These are phyloP conservation scores for Geotrupes spiniger DNA, from an alignment of 2,888 invertebrate genomes.

Conservation along the genomic window DNA sequence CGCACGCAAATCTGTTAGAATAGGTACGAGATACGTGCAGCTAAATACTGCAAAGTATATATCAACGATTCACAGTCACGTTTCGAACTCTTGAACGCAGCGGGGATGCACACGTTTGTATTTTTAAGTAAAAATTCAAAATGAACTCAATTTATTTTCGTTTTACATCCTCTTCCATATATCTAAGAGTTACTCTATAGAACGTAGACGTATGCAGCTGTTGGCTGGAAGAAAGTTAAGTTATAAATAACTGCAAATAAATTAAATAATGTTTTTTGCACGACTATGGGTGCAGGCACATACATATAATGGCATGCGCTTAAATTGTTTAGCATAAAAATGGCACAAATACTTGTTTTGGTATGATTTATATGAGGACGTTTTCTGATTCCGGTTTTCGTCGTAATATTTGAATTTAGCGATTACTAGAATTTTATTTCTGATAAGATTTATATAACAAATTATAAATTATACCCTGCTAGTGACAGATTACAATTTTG, in stretches of 20 bases:
- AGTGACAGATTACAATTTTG: too few relatives aligned
- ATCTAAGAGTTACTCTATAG: slow-evolving; percentile 7
- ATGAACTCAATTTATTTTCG: slow-evolving; percentile 29
- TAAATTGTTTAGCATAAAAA: too few relatives aligned
- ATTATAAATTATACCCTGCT: too few relatives aligned
- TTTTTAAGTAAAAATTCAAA: slow-evolving; percentile 28
- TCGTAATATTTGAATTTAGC: too few relatives aligned
- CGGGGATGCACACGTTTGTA: slow-evolving; percentile 29
- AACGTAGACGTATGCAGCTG: slow-evolving; percentile 12
- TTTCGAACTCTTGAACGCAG: slow-evolving; percentile 29
- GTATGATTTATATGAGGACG: slow-evolving; percentile 1
- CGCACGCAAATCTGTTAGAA: slow-evolving; percentile 15
- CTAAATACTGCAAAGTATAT: slow-evolving; percentile 22
- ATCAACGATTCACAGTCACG: slow-evolving; percentile 30
- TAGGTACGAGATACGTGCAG: slow-evolving; percentile 17
- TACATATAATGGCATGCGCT: too few relatives aligned
- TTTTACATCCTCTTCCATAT: slow-evolving; percentile 20
- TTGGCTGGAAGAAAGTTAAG: slow-evolving; percentile 7
- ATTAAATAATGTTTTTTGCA: slow-evolving; percentile 2
- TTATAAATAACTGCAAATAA: slow-evolving; percentile 14
- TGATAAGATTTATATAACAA: too few relatives aligned
- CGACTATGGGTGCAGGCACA: too few relatives aligned
- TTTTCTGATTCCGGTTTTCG: too few relatives aligned
- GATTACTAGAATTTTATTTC: too few relatives aligned
- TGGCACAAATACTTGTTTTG: too few relatives aligned